Evolutionary conservation across 2,797 vertebrate species (phyloP).

Genomic region (Adelosebastes latens): DNA sequence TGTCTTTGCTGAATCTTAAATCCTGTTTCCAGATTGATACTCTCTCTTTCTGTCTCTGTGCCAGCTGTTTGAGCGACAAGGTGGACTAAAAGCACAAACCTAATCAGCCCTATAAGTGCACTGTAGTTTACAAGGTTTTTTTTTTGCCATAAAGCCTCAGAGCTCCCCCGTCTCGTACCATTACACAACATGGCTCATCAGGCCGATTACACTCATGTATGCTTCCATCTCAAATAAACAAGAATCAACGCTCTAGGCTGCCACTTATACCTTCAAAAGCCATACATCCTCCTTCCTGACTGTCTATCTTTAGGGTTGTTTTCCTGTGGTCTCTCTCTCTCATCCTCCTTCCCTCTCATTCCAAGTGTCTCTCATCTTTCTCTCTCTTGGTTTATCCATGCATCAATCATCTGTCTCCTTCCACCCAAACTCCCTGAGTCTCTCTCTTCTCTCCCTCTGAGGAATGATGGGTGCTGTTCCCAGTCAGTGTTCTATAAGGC

Average conservation of each 20-base stretch:
- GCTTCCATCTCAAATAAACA: constrained; percentile 43
- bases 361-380: background rate
- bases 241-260: constrained; percentile 41
- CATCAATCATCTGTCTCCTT: constrained; percentile 37
- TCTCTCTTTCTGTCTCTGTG: background rate
- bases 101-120: constrained; percentile 8
- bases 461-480: constrained; percentile 15
- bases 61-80: constrained; percentile 4
- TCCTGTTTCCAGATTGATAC: background rate
- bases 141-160: constrained; percentile 17
- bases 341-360: constrained; percentile 12
- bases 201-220: constrained; percentile 54
- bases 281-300: constrained; percentile 37
- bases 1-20: constrained; percentile 3
- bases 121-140: constrained; percentile 5
- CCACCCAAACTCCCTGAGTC: background rate
- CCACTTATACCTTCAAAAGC: constrained; percentile 42
- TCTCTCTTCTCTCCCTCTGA: background rate
- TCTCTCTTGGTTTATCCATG: constrained; percentile 7
- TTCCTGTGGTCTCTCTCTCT: constrained; percentile 12
- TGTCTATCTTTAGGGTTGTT: constrained; percentile 55
- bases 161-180: constrained; percentile 43
- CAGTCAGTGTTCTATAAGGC: constrained; percentile 9
- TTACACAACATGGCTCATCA: constrained; percentile 62
- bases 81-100: constrained; percentile 15